phyloP scores from a whole-genome alignment of 2,113 vertebrate genomes.

The Megatriorchis doriae region DNA sequence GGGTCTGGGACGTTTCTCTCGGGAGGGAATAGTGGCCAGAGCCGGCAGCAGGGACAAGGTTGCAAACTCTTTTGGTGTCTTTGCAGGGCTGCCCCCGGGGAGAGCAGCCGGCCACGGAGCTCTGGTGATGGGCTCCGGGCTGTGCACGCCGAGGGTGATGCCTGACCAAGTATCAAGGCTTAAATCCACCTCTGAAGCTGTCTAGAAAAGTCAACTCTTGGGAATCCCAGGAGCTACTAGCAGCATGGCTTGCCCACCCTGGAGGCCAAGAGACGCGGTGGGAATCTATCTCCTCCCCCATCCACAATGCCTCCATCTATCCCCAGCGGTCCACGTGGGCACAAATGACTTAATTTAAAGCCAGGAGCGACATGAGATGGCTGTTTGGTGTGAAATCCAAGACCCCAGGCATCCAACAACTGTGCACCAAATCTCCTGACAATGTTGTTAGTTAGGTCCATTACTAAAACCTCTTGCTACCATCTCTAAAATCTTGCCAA shows the following conservation, averaged over 20 bases:
- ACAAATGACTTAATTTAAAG: background rate
- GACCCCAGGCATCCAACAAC: background rate
- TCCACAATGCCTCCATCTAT: background rate
- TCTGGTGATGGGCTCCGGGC: background rate
- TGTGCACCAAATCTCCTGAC: background rate
- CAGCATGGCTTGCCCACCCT: background rate
- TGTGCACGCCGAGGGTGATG: background rate
- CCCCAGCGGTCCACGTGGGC: background rate
- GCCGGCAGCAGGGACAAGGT: fast-evolving
- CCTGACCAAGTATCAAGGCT: background rate
- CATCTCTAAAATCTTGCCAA: constrained; percentile 45
- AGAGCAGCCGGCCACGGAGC: background rate
- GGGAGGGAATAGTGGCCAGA: background rate
- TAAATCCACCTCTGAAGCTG: background rate
- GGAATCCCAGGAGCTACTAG: background rate
- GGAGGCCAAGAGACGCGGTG: background rate
- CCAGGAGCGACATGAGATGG: background rate
- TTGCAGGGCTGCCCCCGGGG: background rate
- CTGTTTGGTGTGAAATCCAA: constrained; percentile 15
- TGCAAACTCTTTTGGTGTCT: background rate
- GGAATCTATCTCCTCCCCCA: background rate
- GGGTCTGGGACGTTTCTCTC: fast-evolving
- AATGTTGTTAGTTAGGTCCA: background rate
- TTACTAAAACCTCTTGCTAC: constrained; percentile 23
- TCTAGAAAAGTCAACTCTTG: background rate